Evolutionary conservation across 2,797 vertebrate species (phyloP), one percentile per base, ranked within the genome.

Genomic region (Pseudomugil tenellus): DNA sequence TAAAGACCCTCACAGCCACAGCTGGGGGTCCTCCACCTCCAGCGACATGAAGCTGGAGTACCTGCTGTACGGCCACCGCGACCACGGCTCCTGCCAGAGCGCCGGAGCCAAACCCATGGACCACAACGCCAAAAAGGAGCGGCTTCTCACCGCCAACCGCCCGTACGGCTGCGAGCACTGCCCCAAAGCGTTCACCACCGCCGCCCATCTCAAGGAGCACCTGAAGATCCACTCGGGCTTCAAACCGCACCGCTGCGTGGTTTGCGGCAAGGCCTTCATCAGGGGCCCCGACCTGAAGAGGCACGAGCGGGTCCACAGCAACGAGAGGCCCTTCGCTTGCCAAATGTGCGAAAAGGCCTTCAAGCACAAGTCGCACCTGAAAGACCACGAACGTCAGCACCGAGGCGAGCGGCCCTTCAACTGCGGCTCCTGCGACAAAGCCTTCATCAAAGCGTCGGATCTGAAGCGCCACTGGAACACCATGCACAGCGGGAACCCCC

Each of bases 351-450:
- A 98, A 89, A 99, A 99, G 86, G 98, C 98, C 76, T 99, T 99
- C 93, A 99, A 99, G 88, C 98, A 99, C 93, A 99, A 99, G 93
- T 99, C 98, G 10, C 98, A 99, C 90, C 95, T 99, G 91, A 99
- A 99, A 85, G 98, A 99, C 90, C 98, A 99, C 3, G 98, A 99
- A 78, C 92, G 98, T 79, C 94, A 98, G 70, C 98, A 99, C 87
- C 86, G 98, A 67, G 98, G 98, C 34, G 97, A 99, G 87, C 96
- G 98, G 83, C 98, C 98, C 58, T 99, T 99, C 78, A 96, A 97
- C 88, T 99, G 98, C 81, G 94, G 95, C 86, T 98, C 97, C 25
- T 99, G 98, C 89, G 96, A 97, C 73, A 99, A 99, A 88, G 98
- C 98, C 0, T 99, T 99, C 90, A 98, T 98, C 88, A 99, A 99